Evolutionary conservation across 2,888 invertebrate species (phyloP).

Genomic region (Pardosa pseudoannulata): DNA sequence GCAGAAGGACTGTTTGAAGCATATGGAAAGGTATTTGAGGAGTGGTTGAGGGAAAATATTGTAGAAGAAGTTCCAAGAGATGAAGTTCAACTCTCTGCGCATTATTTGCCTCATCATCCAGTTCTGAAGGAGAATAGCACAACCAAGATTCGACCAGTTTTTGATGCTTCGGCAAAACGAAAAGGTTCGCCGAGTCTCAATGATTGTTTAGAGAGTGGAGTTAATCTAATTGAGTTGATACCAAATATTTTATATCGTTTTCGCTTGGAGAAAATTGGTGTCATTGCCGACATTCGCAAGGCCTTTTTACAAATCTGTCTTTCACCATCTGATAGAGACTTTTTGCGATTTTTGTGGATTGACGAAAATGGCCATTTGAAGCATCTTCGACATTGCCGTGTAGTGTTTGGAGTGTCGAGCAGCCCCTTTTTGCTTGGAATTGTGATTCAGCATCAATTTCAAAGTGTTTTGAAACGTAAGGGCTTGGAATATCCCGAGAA

Average conservation of each 20-base stretch:
- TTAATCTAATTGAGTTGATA: neutral
- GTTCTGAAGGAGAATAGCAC: neutral
- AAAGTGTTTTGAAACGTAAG: too few species aligned
- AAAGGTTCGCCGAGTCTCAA: neutral
- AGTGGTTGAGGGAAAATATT: neutral
- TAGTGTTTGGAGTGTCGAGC: slow-evolving; percentile 29
- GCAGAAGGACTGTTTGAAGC: neutral
- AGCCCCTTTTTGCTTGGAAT: too few species aligned
- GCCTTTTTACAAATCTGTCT: neutral
- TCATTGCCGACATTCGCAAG: neutral
- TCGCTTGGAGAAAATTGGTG: neutral
- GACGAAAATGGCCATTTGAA: neutral
- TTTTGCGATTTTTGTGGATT: neutral
- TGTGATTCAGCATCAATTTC: too few species aligned
- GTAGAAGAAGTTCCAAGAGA: neutral
- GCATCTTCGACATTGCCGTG: neutral
- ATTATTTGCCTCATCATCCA: neutral
- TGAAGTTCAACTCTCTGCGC: neutral
- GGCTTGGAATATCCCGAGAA: too few species aligned
- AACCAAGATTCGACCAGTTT: neutral
- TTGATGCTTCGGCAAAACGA: neutral
- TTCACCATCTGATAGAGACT: neutral
- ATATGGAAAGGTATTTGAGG: neutral
- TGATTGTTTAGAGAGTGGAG: too few species aligned
- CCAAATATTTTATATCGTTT: neutral